Conservation (phyloP, 1,140 invertebrate species). For the Rhizoglyphus robini region DNA sequence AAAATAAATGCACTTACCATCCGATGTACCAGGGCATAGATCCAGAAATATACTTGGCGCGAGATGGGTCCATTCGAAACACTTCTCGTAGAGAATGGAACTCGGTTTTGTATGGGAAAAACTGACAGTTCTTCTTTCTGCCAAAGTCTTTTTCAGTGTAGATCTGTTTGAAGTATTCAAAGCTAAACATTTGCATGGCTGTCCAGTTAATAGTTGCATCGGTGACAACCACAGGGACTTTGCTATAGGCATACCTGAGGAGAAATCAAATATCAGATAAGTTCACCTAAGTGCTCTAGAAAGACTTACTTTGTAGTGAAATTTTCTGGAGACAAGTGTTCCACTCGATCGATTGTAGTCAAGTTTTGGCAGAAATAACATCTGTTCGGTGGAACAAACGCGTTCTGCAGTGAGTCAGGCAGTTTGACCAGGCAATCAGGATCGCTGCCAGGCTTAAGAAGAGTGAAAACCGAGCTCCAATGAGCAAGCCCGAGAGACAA, state of each 20-base stretch:
- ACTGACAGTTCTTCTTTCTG: slow-evolving; percentile 55
- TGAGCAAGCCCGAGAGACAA: too few relatives aligned
- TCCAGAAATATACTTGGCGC: slow-evolving; percentile 36
- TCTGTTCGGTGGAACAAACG: slow-evolving; percentile 54
- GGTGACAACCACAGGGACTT: slow-evolving; percentile 63
- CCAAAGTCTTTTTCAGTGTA: slow-evolving; percentile 38
- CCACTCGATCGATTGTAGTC: slow-evolving; percentile 45
- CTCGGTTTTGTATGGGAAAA: slow-evolving; percentile 79
- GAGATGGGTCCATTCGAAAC: slow-evolving; percentile 47
- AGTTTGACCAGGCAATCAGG: slow-evolving; percentile 42
- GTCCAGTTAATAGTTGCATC: slow-evolving; percentile 65
- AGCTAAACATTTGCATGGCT: slow-evolving; percentile 54
- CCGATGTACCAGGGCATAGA: slow-evolving; percentile 66
- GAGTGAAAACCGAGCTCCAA: too few relatives aligned
- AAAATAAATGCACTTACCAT: slow-evolving; percentile 62
- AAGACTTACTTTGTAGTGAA: slow-evolving; percentile 48
- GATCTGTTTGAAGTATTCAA: slow-evolving; percentile 61
- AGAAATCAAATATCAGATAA: not conserved
- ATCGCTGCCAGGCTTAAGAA: not conserved
- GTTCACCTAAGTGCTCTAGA: not conserved
- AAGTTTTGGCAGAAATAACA: slow-evolving; percentile 56
- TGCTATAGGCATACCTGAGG: slow-evolving; percentile 49
- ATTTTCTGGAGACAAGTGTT: slow-evolving; percentile 45
- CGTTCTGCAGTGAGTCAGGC: slow-evolving; percentile 42
- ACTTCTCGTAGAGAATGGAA: slow-evolving; percentile 59